Evolutionary conservation across 1,140 invertebrate species (phyloP).

Genomic region (Linepithema humile): DNA sequence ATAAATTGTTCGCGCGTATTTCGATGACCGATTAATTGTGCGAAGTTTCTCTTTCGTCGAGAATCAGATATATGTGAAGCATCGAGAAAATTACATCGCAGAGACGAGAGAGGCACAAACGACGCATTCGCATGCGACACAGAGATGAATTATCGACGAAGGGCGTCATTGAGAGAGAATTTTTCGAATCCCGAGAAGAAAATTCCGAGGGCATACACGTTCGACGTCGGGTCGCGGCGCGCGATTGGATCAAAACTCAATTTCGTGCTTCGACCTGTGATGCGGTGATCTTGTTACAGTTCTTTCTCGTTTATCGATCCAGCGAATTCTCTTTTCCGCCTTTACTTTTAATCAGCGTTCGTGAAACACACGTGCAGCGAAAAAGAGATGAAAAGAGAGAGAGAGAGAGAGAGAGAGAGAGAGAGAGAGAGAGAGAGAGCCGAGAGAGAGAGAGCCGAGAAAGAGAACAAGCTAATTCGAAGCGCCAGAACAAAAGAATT

Average conservation of each 20-base stretch:
- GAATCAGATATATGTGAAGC: neutral
- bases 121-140: neutral
- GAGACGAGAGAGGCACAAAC: neutral
- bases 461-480: neutral
- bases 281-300: constrained; percentile 36
- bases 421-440: too few species aligned
- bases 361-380: constrained; percentile 1
- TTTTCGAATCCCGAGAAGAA: neutral
- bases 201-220: constrained; percentile 1
- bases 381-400: neutral
- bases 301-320: neutral
- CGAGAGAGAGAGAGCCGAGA: too few species aligned
- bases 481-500: neutral
- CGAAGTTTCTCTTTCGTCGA: neutral
- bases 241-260: constrained; percentile 57
- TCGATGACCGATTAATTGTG: neutral
- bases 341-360: constrained; percentile 44
- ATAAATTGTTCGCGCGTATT: neutral
- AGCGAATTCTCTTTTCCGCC: neutral
- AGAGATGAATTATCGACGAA: constrained; percentile 21
- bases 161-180: neutral
- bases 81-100: neutral
- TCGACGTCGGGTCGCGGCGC: neutral
- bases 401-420: neutral
- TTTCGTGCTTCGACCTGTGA: constrained; percentile 38